A percentile compares a stretch with the other conserved stretches of the same genome.
Evolutionary conservation across 2,113 vertebrate genomes (phyloP).

Genomic region (Sinocyclocheilus grahami): DNA sequence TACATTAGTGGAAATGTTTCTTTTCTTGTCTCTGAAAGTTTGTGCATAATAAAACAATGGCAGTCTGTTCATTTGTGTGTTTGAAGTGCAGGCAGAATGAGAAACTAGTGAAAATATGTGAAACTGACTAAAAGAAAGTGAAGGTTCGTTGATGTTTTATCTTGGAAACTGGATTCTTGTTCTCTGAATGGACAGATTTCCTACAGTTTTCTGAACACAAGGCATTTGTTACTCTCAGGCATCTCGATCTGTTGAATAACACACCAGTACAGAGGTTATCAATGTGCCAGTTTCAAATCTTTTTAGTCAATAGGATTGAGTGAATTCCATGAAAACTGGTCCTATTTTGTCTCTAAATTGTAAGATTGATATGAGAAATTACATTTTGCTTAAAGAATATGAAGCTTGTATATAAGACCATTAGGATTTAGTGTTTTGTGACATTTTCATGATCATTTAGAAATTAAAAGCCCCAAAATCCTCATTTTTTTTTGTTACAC

Average conservation of each 20-base stretch:
- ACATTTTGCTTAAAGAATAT: not conserved
- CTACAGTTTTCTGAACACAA: constrained; percentile 73
- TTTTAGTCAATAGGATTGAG: too few relatives aligned
- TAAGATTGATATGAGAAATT: not conserved
- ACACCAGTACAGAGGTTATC: not conserved
- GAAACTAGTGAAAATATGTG: too few relatives aligned
- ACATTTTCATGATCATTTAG: not conserved
- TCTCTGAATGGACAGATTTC: constrained; percentile 15
- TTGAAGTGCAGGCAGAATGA: not conserved
- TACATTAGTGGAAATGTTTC: constrained; percentile 21
- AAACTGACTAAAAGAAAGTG: not conserved
- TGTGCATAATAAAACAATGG: constrained; percentile 7
- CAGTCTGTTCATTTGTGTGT: not conserved
- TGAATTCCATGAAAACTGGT: too few relatives aligned
- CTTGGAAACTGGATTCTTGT: not conserved
- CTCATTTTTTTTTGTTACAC: not conserved
- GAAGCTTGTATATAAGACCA: not conserved
- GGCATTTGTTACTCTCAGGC: constrained; percentile 75
- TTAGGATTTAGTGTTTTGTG: not conserved
- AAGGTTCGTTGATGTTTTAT: not conserved
- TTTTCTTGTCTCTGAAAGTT: constrained; percentile 34
- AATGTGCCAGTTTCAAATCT: not conserved
- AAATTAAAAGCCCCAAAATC: not conserved
- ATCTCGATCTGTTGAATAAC: constrained; percentile 70
- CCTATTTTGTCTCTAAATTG: not conserved